A percentile compares a stretch with the other conserved stretches of the same genome.
Evolutionary conservation across 2,797 vertebrate species (phyloP).

Genomic region (Gallinago solitaria): DNA sequence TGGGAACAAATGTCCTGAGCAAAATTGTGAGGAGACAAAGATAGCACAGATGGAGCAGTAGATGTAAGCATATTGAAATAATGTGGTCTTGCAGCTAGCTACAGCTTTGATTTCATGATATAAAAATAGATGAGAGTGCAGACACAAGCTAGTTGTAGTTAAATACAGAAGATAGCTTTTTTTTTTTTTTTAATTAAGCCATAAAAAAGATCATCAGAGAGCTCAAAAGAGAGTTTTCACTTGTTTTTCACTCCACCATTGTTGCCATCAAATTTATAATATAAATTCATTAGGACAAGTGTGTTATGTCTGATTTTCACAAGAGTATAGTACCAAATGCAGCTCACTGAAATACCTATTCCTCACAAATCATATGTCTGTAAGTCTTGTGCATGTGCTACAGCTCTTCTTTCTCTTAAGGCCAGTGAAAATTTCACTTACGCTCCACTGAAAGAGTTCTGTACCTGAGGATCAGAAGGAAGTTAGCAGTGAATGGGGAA

Average conservation of each 20-base stretch:
- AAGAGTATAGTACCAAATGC: not conserved
- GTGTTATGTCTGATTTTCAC: not conserved
- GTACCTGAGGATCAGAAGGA: not conserved
- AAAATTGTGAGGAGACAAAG: not conserved
- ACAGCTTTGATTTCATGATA: not conserved
- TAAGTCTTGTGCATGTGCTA: not conserved
- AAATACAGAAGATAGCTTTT: not conserved
- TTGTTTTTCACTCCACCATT: not conserved
- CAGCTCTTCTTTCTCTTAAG: not conserved
- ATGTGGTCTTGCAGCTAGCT: not conserved
- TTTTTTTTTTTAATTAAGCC: not conserved
- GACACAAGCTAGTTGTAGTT: not conserved
- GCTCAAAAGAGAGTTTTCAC: not conserved
- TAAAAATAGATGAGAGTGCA: not conserved
- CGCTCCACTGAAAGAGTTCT: not conserved
- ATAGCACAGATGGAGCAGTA: not conserved
- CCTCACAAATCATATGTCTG: rapidly evolving
- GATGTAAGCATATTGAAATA: not conserved
- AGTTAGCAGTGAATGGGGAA: not conserved
- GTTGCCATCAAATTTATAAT: not conserved
- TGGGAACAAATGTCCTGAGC: not conserved
- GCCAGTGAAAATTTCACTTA: not conserved
- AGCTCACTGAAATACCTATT: not conserved
- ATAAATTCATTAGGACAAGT: not conserved
- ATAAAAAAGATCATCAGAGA: not conserved